Base-by-base conservation (phyloP, 2,888 invertebrate genomes). In the Caenorhabditis plicata region DNA sequence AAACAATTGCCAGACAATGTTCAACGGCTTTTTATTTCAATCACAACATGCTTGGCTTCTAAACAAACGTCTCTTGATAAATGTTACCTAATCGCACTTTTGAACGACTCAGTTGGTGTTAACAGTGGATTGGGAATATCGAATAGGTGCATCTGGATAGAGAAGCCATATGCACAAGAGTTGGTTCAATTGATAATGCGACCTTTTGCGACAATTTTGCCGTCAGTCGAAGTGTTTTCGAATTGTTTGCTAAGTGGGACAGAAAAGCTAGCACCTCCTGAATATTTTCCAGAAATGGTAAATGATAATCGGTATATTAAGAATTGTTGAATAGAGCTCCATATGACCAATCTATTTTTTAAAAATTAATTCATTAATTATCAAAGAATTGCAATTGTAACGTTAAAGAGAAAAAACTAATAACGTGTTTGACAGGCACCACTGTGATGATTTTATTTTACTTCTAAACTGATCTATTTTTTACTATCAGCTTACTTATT, bases 81-180 rank as follows among this genome's bases (percentile, higher is more conserved):
- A 19, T 49, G 45, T 15, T 61, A 55, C 26, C n/a, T 61, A 0
- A 25, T 17, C 3, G 54, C 54, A 7, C 55, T 48, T 35, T 27
- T 61, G 0, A 39, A 61, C 23, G 61, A 61, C 25, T 33, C 61
- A 1, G 36, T 61, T 33, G 61, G 55, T 17, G 31, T 46, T 36
- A 58, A 45, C 20, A 17, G 26, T 9, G 58, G 52, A 7, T 5
- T 58, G 1, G 52, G 52, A 17, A 58, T 48, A 7, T 17, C 38
- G 11, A 53, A 41, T 33, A 38, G 36, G 17, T 51, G 55, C 17
- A 17, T 39, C 3, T 61, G 61, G 61, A 48, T 61, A 13, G 61
- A 61, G 8, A 61, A 51, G 27, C 35, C 44, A 23, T 53, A 9
- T 13, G 32, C 49, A 1, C 19, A 48, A 33, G 51, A 48, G 27